These are phyloP conservation scores for Latrodectus hesperus DNA, from an alignment of 2,888 invertebrate species.

Conservation along the genomic window DNA sequence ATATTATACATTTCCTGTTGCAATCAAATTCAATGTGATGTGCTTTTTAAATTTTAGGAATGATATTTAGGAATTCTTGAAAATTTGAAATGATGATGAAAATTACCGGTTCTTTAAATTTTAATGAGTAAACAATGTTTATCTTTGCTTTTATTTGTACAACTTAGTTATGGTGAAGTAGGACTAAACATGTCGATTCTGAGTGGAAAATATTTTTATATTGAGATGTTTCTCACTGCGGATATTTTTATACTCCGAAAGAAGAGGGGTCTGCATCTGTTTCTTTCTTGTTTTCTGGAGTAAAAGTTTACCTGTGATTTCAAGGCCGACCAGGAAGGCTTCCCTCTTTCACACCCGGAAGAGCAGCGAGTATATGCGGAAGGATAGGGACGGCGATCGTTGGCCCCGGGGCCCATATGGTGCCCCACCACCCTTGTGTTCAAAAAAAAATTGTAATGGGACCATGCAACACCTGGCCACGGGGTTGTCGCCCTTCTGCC, in stretches of 20 bases:
- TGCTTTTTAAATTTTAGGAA: no score
- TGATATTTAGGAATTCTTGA: no score
- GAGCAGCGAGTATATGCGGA: constrained; percentile 25
- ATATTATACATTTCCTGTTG: no score
- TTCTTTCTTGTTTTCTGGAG: not conserved
- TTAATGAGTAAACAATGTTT: no score
- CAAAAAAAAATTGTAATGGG: not conserved
- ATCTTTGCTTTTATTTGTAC: no score
- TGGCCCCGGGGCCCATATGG: constrained; percentile 52
- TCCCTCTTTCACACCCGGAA: constrained; percentile 39
- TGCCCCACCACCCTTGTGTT: constrained; percentile 20
- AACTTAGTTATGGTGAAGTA: no score
- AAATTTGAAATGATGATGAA: no score
- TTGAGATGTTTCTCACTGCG: no score
- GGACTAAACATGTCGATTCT: no score
- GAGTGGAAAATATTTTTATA: no score
- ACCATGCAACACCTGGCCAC: constrained; percentile 49
- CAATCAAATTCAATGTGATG: no score
- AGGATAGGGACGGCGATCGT: constrained; percentile 43
- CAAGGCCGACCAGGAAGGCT: not conserved
- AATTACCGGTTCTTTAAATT: no score
- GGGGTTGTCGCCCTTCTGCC: constrained; percentile 61
- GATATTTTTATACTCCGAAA: not conserved
- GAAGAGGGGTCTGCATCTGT: not conserved
- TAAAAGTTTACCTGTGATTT: not conserved